These are phyloP conservation scores for Hippolais icterina DNA, from an alignment of 2,113 vertebrate genomes.

Conservation along the genomic window DNA sequence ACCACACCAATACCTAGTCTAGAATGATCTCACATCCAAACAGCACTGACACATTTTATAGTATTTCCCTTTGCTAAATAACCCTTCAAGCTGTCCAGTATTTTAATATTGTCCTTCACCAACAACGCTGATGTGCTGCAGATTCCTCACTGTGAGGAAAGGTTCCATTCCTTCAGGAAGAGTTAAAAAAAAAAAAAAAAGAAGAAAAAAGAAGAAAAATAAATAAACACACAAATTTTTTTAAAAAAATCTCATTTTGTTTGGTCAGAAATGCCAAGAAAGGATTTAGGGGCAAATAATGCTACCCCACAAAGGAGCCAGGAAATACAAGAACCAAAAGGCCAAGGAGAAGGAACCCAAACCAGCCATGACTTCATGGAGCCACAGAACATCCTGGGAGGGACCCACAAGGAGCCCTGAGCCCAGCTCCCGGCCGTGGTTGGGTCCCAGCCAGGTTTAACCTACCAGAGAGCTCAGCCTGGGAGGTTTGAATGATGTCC, in stretches of 20 bases:
- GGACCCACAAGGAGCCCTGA: not conserved
- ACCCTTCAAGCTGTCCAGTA: not conserved
- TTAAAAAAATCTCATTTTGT: not conserved
- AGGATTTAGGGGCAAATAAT: not conserved
- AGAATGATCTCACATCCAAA: not conserved
- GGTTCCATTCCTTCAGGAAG: not conserved
- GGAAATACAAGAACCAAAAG: not conserved
- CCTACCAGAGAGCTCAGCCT: not conserved
- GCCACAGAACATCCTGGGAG: not conserved
- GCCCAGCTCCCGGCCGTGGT: not conserved
- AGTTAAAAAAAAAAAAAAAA: not conserved
- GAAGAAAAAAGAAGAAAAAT: too few relatives aligned
- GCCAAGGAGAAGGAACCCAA: not conserved
- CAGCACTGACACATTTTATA: not conserved
- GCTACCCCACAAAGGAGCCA: not conserved
- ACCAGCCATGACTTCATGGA: fast-evolving
- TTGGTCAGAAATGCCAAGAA: not conserved
- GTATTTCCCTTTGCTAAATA: not conserved
- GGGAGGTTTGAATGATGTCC: not conserved
- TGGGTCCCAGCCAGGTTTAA: not conserved
- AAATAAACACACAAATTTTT: too few relatives aligned
- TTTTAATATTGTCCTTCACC: not conserved
- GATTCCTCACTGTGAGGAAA: not conserved
- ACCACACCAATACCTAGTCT: fast-evolving
- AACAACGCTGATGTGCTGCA: not conserved